Percentiles rank a stretch among this genome's conserved stretches.
These are phyloP conservation scores for Minunthozetes semirufus DNA, from an alignment of 2,888 invertebrate species.

Conservation along the genomic window DNA sequence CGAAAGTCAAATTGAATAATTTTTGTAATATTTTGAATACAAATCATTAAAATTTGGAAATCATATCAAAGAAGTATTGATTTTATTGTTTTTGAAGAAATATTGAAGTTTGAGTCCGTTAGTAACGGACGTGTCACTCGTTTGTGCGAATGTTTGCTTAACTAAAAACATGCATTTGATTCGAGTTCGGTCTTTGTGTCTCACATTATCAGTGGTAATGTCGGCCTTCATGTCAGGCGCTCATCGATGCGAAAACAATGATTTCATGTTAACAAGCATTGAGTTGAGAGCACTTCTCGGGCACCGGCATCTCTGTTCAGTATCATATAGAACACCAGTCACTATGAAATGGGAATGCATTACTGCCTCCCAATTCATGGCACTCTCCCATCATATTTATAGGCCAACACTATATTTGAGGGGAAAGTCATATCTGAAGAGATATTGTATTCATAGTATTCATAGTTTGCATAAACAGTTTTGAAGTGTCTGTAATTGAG, in stretches of 20 bases:
- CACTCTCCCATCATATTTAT: slow-evolving; percentile 11
- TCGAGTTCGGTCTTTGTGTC: neutral
- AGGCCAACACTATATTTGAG: neutral
- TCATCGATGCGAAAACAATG: slow-evolving; percentile 12
- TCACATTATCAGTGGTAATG: slow-evolving; percentile 15
- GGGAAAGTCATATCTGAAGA: neutral
- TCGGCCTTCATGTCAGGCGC: slow-evolving; percentile 17
- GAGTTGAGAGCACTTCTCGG: neutral
- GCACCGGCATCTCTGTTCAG: neutral
- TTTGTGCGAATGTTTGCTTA: neutral
- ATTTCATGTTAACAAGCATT: slow-evolving; percentile 18
- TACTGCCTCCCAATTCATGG: slow-evolving; percentile 11
- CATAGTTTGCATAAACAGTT: too few species aligned
- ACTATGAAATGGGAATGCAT: slow-evolving; percentile 21
- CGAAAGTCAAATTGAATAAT: too few species aligned
- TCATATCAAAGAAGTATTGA: neutral
- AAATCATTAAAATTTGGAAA: too few species aligned
- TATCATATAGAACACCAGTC: neutral
- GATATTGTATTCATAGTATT: neutral
- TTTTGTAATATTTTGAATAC: too few species aligned
- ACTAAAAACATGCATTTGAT: neutral
- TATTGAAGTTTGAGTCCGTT: neutral
- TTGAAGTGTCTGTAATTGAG: too few species aligned
- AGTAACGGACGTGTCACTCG: too few species aligned
- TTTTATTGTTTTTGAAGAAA: neutral